Evolutionary conservation across 2,888 invertebrate genomes (phyloP).

Genomic region (Archaeoteleia sp.): DNA sequence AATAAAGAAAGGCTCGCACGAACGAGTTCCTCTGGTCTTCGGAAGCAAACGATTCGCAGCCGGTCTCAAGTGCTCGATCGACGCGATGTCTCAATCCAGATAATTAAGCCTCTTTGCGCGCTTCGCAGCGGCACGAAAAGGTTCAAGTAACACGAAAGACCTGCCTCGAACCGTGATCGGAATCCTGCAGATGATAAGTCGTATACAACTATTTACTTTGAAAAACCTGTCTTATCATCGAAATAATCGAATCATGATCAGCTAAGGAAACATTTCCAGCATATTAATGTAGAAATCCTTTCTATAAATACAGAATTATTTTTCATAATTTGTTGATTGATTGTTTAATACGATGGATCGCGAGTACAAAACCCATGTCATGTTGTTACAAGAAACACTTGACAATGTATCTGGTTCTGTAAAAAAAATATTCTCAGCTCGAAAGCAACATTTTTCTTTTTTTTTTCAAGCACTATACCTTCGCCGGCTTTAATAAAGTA

Average conservation of each 20-base stretch:
- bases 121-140: slow-evolving; percentile 42
- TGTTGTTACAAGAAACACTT: slow-evolving; percentile 14
- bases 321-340: slow-evolving; percentile 3
- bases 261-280: not conserved
- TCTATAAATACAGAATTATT: slow-evolving; percentile 2
- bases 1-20: slow-evolving; percentile 28
- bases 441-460: not conserved
- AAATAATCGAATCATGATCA: not conserved
- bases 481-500: not conserved
- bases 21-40: slow-evolving; percentile 39
- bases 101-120: slow-evolving; percentile 55
- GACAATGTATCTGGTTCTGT: not conserved
- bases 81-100: slow-evolving; percentile 53
- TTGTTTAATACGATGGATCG: not conserved
- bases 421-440: slow-evolving; percentile 8
- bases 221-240: slow-evolving; percentile 4
- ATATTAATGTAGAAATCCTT: not conserved
- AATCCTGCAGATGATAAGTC: slow-evolving; percentile 25
- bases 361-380: not conserved
- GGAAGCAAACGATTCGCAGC: slow-evolving; percentile 41
- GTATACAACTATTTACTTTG: slow-evolving; percentile 10
- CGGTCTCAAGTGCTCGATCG: slow-evolving; percentile 46
- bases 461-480: not conserved
- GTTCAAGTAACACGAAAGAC: slow-evolving; percentile 29
- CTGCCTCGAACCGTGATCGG: slow-evolving; percentile 29